Base-by-base conservation (phyloP, 2,888 invertebrate genomes). In the Leptura quadrifasciata region DNA sequence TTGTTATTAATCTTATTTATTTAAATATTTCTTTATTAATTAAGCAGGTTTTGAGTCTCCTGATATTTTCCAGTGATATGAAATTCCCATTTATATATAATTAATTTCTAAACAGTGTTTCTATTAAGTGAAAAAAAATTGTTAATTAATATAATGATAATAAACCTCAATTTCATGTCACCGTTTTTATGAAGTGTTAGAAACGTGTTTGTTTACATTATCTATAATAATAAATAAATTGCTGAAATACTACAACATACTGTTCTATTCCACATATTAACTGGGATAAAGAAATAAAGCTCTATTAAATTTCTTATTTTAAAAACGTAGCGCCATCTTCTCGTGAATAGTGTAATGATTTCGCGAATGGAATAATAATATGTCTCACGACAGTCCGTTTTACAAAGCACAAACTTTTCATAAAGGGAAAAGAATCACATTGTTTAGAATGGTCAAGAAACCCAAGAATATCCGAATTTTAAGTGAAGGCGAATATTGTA, bases 191-290 rank as follows among this genome's bases (percentile, higher is more conserved):
- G 57, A 20, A 21, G 20, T 57, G 57, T 57, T 20, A 21, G 15
- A 57, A 57, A 18, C 20, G 21, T 57, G 20, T 10, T 18, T 57
- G 21, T 57, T 57, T 57, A 57, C 21, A 57, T 8, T 57, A 21
- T 57, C 18, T 57, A 21, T 21, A 18, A 57, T 57, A 57, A 57
- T 57, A 57, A 57, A 57, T 57, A 57, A 57, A 10, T 18, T 57
- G 6, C 20, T 57, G 10, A 6, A 57, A 18, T 20, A 57, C 4
- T 47, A 55, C 8, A 20, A 18, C 55, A 55, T 18, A 55, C 55
- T 55, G 55, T 55, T 55, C 5, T 18, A 20, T 20, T 55, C n/a
- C 1, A 55, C 8, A 12, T 55, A 18, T 55, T 55, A 55, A 55
- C 6, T 17, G 39, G 39, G 39, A 39, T 39, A 39, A 1, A 39